These are phyloP conservation scores for Harpalus rufipes DNA, from an alignment of 2,888 invertebrate species.

Conservation along the genomic window DNA sequence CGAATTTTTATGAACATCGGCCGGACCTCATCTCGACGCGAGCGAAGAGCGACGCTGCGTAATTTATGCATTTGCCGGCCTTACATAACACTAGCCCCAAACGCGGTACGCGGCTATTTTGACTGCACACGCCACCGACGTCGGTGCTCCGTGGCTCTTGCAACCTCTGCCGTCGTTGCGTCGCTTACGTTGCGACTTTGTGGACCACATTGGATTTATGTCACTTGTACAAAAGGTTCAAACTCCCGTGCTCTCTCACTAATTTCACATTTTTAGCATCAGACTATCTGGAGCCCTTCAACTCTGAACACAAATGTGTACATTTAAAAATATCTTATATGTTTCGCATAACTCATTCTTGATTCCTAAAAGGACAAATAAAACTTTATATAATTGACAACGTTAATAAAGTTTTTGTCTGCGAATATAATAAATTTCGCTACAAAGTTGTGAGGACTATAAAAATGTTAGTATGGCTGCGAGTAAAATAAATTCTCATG, in stretches of 20 bases:
- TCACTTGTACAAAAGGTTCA: background rate
- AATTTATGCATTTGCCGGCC: constrained; percentile 61
- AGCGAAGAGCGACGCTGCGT: constrained; percentile 32
- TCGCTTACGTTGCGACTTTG: constrained; percentile 20
- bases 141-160: constrained; percentile 24
- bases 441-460: constrained; percentile 30
- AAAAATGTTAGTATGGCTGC: constrained; percentile 9
- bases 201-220: constrained; percentile 43
- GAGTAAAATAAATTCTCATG: constrained; percentile 30
- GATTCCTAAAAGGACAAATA: background rate
- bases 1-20: constrained; percentile 66
- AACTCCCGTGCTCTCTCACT: background rate
- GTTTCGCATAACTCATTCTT: background rate
- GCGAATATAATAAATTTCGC: constrained; percentile 24
- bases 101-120: constrained; percentile 47
- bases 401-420: constrained; percentile 2
- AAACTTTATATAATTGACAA: constrained; percentile 7
- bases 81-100: constrained; percentile 55
- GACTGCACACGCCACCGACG: constrained; percentile 52
- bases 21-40: constrained; percentile 52
- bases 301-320: background rate
- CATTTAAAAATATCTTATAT: background rate
- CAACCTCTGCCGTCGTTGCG: background rate
- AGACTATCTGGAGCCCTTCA: constrained; percentile 23
- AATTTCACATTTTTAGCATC: constrained; percentile 7